phyloP scores from a whole-genome alignment of 1,140 invertebrate species.

The Andrena cerasifolii region DNA sequence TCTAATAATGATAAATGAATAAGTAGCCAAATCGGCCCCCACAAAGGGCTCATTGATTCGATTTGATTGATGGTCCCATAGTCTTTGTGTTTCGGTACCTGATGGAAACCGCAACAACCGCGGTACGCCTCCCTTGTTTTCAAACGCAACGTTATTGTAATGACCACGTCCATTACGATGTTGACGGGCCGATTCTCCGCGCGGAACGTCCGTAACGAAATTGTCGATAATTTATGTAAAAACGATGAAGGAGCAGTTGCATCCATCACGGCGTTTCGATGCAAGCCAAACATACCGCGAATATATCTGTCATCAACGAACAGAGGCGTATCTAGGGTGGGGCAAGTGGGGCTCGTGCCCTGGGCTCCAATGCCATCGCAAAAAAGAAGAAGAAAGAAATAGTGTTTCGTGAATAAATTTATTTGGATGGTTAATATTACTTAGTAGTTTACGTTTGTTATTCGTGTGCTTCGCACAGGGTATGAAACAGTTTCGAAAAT shows the following conservation, averaged over 20 bases:
- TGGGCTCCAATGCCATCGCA: too few relatives aligned
- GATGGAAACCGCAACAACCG: conserved; percentile 48
- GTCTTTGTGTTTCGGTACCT: conserved; percentile 70
- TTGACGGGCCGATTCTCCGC: neutral
- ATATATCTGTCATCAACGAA: too few relatives aligned
- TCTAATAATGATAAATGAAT: conserved; percentile 82
- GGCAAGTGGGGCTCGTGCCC: too few relatives aligned
- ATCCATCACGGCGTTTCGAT: neutral
- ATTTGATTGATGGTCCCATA: conserved; percentile 76
- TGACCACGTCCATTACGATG: conserved; percentile 14
- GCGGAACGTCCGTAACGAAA: conserved; percentile 4
- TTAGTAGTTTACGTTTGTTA: too few relatives aligned
- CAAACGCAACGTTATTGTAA: conserved; percentile 33
- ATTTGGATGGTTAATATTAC: too few relatives aligned
- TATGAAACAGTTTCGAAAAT: too few relatives aligned
- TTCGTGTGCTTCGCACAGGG: too few relatives aligned
- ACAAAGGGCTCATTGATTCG: conserved; percentile 76
- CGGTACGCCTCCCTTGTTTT: conserved; percentile 29
- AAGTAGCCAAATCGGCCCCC: conserved; percentile 78
- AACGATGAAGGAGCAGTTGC: neutral
- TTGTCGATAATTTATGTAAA: conserved; percentile 25
- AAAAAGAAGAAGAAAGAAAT: too few relatives aligned
- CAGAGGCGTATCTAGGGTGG: too few relatives aligned
- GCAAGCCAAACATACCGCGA: too few relatives aligned
- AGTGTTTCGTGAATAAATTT: too few relatives aligned